These are phyloP conservation scores for Lepetodrilus schrolli DNA, from an alignment of 2,888 invertebrate genomes.

Conservation along the genomic window DNA sequence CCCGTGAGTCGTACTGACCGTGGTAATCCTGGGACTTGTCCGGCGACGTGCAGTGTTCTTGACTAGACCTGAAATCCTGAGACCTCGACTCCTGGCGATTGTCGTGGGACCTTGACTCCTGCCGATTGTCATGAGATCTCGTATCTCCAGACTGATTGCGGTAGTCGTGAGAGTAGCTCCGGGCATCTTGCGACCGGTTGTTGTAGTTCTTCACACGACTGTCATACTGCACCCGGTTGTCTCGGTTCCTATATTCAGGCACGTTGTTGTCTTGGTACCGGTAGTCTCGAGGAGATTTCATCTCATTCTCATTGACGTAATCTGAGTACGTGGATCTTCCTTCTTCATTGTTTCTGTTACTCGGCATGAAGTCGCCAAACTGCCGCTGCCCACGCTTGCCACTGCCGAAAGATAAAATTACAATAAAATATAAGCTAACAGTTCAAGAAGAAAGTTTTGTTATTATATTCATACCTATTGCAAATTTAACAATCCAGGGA, in stretches of 20 bases:
- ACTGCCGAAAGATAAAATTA: slow-evolving; percentile 25
- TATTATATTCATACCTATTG: no score
- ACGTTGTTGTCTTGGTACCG: background rate
- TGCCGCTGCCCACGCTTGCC: slow-evolving; percentile 37
- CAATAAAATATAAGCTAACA: background rate
- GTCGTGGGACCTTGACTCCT: background rate
- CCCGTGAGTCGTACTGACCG: background rate
- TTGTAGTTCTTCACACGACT: slow-evolving; percentile 31
- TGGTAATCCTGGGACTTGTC: background rate
- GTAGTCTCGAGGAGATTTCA: background rate
- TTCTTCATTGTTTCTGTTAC: background rate
- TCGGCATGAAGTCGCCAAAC: slow-evolving; percentile 40
- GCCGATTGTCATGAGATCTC: background rate
- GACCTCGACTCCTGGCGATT: slow-evolving; percentile 18
- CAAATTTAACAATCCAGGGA: no score
- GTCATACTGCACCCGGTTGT: slow-evolving; percentile 7
- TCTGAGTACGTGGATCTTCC: background rate
- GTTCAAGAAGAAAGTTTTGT: no score
- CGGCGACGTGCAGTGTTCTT: slow-evolving; percentile 7
- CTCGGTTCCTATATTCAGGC: slow-evolving; percentile 12
- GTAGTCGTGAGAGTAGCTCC: no score
- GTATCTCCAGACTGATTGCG: slow-evolving; percentile 9
- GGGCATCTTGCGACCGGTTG: slow-evolving; percentile 33
- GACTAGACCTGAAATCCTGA: slow-evolving; percentile 21
- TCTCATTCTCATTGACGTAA: slow-evolving; percentile 3